These are phyloP conservation scores for Aphaenogaster rudis DNA, from an alignment of 1,140 invertebrate species.

Conservation along the genomic window DNA sequence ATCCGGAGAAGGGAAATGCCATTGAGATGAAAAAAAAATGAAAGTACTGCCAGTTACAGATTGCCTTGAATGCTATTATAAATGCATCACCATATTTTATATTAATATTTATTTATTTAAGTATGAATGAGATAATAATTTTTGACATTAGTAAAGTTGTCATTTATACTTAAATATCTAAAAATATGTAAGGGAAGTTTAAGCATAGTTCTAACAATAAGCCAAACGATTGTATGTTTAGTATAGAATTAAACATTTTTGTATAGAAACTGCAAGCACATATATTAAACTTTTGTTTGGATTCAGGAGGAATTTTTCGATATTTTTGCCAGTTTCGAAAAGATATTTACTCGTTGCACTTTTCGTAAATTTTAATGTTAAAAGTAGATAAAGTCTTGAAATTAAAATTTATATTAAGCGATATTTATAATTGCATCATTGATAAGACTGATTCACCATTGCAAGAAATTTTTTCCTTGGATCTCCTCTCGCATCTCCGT, in stretches of 20 bases:
- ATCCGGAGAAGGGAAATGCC: background rate
- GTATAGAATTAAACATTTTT: background rate
- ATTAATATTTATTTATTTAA: conserved; percentile 1
- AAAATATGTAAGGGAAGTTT: background rate
- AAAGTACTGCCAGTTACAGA: background rate
- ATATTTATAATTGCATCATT: background rate
- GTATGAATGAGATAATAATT: background rate
- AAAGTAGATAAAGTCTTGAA: background rate
- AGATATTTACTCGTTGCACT: background rate
- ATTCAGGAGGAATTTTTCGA: background rate
- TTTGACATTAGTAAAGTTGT: background rate
- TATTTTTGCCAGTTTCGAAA: too few relatives aligned
- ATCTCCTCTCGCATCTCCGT: too few relatives aligned
- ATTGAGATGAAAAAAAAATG: background rate
- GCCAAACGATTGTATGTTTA: background rate
- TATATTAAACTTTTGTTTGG: background rate
- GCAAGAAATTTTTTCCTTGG: background rate
- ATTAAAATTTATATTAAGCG: background rate
- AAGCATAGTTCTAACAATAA: background rate
- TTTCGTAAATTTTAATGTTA: background rate
- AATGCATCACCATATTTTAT: background rate
- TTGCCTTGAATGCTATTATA: background rate
- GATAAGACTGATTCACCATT: background rate
- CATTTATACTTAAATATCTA: background rate
- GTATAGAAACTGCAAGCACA: background rate